Evolutionary conservation across 92 coral and sea anemone genomes (phyloP).

Genomic region (Parazoanthus atlanticus): DNA sequence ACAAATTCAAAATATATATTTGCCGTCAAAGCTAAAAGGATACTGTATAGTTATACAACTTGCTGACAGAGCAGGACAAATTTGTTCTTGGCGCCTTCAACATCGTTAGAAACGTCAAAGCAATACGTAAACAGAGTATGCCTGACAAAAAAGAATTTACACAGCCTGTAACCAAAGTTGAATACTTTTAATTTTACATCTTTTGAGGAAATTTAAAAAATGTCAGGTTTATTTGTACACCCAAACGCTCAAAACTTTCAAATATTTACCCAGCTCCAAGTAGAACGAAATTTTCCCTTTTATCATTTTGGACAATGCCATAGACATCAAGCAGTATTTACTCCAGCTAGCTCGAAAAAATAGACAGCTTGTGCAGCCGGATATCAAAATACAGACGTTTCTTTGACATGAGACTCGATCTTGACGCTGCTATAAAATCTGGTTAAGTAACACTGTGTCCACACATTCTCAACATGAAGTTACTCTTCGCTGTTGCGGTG

Average conservation of each 20-base stretch:
- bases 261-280: neutral
- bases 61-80: neutral
- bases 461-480: neutral
- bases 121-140: neutral
- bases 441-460: neutral
- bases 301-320: no score
- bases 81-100: neutral
- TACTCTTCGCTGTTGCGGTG: neutral
- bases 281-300: neutral
- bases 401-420: no score
- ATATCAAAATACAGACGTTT: neutral
- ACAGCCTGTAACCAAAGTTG: neutral
- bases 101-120: neutral
- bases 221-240: neutral
- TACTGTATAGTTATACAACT: neutral
- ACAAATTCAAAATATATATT: no score
- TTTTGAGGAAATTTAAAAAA: neutral
- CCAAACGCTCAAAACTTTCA: neutral
- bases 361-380: neutral
- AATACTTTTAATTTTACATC: no score
- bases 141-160: neutral
- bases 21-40: no score
- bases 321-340: neutral
- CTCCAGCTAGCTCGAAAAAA: neutral
- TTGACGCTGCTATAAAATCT: neutral